These are phyloP conservation scores for Poicephalus meyeri DNA, from an alignment of 2,113 vertebrate species.

Conservation along the genomic window DNA sequence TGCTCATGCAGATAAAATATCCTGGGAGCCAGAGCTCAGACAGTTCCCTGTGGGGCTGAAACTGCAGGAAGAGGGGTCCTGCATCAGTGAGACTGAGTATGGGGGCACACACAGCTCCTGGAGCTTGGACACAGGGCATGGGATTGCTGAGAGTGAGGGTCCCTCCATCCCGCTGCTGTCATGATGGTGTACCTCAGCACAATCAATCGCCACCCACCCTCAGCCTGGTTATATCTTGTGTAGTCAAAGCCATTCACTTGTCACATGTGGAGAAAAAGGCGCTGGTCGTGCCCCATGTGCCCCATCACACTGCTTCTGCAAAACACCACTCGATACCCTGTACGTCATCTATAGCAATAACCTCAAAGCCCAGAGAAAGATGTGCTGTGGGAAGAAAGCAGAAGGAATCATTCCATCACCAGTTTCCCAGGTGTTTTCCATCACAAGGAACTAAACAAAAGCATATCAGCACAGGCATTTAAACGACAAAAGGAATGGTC, in stretches of 20 bases:
- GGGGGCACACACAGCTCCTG: neutral
- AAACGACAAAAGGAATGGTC: neutral
- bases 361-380: neutral
- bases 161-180: neutral
- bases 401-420: neutral
- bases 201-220: neutral
- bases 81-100: fast-evolving
- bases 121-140: neutral
- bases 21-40: neutral
- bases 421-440: neutral
- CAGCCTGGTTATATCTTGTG: neutral
- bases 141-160: neutral
- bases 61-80: neutral
- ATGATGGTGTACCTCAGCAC: neutral
- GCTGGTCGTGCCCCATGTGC: fast-evolving
- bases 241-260: neutral
- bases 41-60: neutral
- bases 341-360: neutral
- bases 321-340: neutral
- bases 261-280: neutral
- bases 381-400: neutral
- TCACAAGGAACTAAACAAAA: neutral
- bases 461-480: neutral
- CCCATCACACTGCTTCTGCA: neutral
- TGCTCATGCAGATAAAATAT: neutral